Evolutionary conservation across 1,140 invertebrate species (phyloP), one percentile per base, ranked within the genome.

Genomic region (Brachionus paranguensis): DNA sequence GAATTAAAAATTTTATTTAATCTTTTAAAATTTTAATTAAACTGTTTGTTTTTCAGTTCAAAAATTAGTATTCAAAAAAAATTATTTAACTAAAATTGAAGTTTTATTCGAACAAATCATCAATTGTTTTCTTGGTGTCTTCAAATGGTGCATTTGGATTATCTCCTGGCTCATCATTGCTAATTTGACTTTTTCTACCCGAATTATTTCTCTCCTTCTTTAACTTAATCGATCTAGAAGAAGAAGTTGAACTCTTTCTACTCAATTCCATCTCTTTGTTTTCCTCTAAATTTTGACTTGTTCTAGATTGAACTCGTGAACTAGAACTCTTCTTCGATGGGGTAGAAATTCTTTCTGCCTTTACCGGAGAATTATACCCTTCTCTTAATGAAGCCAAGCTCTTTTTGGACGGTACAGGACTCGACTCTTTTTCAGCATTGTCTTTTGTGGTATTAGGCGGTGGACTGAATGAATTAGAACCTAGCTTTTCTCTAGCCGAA

Each of bases 101-200:
- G n/a, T 24, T 72, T 72, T 43, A 72, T 43, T 72, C 68, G 37
- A 72, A 72, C 20, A 72, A 72, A 43, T 72, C 68, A 72, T 72
- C 68, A 43, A 72, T 72, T 72, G 68, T 45, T 20, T 72, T 72
- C 41, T 72, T 72, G 11, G 3, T 20, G 14, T 72, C 68, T 7
- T 47, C 41, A 20, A 20, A 20, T 43, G 10, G 14, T 33, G 33
- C 27, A 43, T 3, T 14, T 29, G 47, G 7, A 60, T 72, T 43
- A 10, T 72, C 10, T 45, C 33, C n/a, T 43, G 14, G n/a, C 14
- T 12, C 65, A 29, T 29, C 27, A 33, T 29, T 41, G 17, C 17
- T 24, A 17, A n/a, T 43, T 20, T 72, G 37, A 72, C 37, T 72
- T n/a, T 41, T 72, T 20, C 41, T 72, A 33, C 33, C 68, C 41